Evolutionary conservation across 2,888 invertebrate species (phyloP).

Genomic region (Amphiduros pacificus): DNA sequence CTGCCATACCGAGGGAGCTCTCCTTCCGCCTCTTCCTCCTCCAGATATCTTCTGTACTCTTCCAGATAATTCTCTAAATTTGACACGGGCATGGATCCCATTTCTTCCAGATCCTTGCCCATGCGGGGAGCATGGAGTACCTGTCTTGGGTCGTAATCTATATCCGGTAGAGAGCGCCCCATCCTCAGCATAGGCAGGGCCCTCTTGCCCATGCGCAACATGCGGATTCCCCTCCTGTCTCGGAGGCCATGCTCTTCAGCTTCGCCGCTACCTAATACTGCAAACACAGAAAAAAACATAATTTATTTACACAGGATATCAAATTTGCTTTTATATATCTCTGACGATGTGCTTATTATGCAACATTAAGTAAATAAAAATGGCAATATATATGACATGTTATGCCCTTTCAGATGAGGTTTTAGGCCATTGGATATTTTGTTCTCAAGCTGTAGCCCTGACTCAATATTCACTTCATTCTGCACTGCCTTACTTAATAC

Average conservation of each 20-base stretch:
- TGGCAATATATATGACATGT: too few relatives aligned
- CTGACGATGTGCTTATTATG: too few relatives aligned
- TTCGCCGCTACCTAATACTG: background rate
- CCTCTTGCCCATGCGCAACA: conserved; percentile 32
- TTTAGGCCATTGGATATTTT: too few relatives aligned
- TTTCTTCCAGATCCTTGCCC: conserved; percentile 9
- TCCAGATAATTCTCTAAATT: background rate
- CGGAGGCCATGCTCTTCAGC: background rate
- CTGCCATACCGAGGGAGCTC: conserved; percentile 4
- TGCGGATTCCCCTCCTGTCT: conserved; percentile 24
- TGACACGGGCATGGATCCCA: too few relatives aligned
- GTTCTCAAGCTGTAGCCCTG: too few relatives aligned
- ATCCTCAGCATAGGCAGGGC: conserved; percentile 13
- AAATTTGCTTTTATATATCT: too few relatives aligned
- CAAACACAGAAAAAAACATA: too few relatives aligned
- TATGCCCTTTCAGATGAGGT: too few relatives aligned
- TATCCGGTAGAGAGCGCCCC: conserved; percentile 7
- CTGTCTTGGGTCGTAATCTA: conserved; percentile 1
- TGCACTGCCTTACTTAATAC: too few relatives aligned
- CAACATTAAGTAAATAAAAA: too few relatives aligned
- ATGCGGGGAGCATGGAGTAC: background rate
- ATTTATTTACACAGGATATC: too few relatives aligned
- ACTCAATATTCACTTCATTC: too few relatives aligned
- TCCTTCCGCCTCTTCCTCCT: background rate
- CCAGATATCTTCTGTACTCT: background rate